phyloP scores from a whole-genome alignment of 2,797 vertebrate species.

The Brotula barbata region DNA sequence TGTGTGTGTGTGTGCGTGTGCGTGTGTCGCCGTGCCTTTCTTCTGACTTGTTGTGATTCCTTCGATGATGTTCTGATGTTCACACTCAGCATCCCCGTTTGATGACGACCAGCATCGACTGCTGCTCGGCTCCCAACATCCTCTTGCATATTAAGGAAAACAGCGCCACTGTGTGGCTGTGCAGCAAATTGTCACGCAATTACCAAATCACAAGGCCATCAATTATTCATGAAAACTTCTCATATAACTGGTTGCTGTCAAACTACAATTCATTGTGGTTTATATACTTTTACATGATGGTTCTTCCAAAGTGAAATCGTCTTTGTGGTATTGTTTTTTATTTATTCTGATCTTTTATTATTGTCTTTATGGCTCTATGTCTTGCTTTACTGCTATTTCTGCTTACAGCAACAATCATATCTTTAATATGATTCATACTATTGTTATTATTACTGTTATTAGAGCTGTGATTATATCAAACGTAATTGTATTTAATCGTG shows the following conservation, averaged over 20 bases:
- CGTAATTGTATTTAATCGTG: conserved; percentile 12
- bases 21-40: no score
- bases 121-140: not conserved
- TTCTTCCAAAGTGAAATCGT: no score
- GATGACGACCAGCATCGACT: not conserved
- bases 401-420: no score
- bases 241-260: conserved; percentile 10
- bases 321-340: no score
- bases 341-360: no score
- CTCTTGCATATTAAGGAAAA: conserved; percentile 19
- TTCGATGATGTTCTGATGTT: not conserved
- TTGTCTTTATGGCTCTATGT: no score
- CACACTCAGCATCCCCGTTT: not conserved
- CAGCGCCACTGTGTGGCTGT: conserved; percentile 55
- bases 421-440: no score
- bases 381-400: no score
- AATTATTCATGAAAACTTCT: conserved; percentile 50
- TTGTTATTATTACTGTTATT: no score
- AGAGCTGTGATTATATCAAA: no score
- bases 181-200: not conserved
- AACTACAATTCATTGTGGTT: not conserved
- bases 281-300: no score
- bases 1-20: no score
- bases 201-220: not conserved
- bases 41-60: not conserved